A percentile compares a stretch with the other conserved stretches of the same genome.
Conservation (phyloP, 2,888 invertebrate genomes). For the Subacronicta megacephala region DNA sequence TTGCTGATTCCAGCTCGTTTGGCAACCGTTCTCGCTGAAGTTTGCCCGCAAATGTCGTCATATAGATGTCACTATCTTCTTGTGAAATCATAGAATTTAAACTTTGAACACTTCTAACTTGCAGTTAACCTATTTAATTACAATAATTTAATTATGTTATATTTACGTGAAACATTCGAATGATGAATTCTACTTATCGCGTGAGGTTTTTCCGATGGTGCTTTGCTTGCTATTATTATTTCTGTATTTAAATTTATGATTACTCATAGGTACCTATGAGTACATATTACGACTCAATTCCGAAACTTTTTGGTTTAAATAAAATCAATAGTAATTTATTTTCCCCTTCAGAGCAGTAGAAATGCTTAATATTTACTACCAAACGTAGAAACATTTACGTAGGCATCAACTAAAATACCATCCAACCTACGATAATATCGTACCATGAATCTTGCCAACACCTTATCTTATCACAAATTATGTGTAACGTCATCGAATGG, state of each 20-base stretch:
- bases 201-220: neutral
- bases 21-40: constrained; percentile 17
- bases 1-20: constrained; percentile 17
- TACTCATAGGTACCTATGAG: too few relatives aligned
- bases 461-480: constrained; percentile 56
- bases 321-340: too few relatives aligned
- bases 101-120: neutral
- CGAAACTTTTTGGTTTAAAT: too few relatives aligned
- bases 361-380: too few relatives aligned
- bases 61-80: constrained; percentile 16
- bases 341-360: too few relatives aligned
- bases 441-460: constrained; percentile 27
- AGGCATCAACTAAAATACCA: neutral
- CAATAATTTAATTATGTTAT: neutral
- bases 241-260: neutral
- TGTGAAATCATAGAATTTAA: constrained; percentile 1
- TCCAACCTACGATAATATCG: constrained; percentile 17
- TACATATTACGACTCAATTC: too few relatives aligned
- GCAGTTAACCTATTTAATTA: neutral
- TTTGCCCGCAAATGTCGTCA: constrained; percentile 36
- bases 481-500: constrained; percentile 44
- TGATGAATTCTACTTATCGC: neutral
- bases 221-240: neutral
- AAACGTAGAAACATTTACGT: neutral
- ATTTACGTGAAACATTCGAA: constrained; percentile 12